Conservation (phyloP, 2,113 vertebrate species). For the Elaphurus davidianus region DNA sequence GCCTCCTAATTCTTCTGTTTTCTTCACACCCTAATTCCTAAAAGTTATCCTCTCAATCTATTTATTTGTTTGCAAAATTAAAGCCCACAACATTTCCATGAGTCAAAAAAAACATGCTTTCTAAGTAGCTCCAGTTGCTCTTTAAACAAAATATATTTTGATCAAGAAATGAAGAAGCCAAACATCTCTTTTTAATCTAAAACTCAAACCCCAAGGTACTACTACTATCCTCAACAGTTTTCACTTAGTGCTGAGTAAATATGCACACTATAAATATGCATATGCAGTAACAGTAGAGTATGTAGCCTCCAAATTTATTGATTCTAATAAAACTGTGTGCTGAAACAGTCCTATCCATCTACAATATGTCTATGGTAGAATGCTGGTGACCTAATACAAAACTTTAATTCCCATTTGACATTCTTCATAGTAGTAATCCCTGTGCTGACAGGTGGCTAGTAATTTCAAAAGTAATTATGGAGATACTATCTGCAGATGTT, state of each 20-base stretch:
- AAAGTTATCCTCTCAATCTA: not conserved
- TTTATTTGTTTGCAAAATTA: not conserved
- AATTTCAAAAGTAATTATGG: slow-evolving; percentile 58
- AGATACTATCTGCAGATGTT: slow-evolving; percentile 36
- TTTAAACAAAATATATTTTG: slow-evolving; percentile 15
- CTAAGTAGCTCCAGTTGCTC: not conserved
- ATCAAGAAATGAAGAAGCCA: not conserved
- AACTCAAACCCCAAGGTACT: not conserved
- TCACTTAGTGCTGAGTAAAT: not conserved
- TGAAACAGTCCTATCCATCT: slow-evolving; percentile 35
- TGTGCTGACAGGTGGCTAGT: slow-evolving; percentile 42
- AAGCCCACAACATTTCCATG: not conserved
- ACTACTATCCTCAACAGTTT: not conserved
- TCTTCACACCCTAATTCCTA: not conserved
- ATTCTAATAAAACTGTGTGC: slow-evolving; percentile 43
- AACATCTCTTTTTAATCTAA: not conserved
- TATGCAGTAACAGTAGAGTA: not conserved
- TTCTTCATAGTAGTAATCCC: slow-evolving; percentile 37
- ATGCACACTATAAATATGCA: not conserved
- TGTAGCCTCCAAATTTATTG: not conserved
- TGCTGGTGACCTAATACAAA: slow-evolving; percentile 43
- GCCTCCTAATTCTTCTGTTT: not conserved
- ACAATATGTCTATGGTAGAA: slow-evolving; percentile 22
- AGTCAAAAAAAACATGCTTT: not conserved
- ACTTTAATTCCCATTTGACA: not conserved